These are phyloP conservation scores for Adelosebastes latens DNA, from an alignment of 2,797 vertebrate species.

Conservation along the genomic window DNA sequence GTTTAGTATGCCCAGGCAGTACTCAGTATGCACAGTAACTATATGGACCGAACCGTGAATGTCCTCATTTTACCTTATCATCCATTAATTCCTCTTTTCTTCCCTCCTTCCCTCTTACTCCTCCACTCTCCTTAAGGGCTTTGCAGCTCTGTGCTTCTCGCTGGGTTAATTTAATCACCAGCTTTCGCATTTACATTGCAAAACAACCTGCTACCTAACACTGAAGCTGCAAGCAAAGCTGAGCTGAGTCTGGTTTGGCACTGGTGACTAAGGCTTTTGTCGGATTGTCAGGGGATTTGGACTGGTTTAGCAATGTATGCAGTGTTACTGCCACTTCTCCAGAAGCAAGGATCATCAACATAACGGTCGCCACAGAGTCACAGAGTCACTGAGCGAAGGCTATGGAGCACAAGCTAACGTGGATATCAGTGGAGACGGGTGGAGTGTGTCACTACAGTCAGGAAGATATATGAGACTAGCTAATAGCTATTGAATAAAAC, in stretches of 20 bases:
- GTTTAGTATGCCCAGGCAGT: background rate
- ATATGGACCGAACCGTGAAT: background rate
- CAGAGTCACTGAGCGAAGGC: background rate
- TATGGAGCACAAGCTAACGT: background rate
- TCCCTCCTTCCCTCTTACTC: conserved; percentile 19
- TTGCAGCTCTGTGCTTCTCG: conserved; percentile 39
- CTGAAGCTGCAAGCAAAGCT: conserved; percentile 49
- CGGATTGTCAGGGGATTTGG: conserved; percentile 31
- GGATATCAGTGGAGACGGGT: background rate
- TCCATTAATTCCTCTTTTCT: conserved; percentile 8
- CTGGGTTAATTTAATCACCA: conserved; percentile 76
- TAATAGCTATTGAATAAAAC: background rate
- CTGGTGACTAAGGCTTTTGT: conserved; percentile 35
- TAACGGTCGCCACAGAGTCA: conserved; percentile 4
- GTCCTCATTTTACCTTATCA: conserved; percentile 30
- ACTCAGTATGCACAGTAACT: background rate
- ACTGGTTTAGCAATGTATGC: conserved; percentile 32
- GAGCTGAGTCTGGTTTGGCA: conserved; percentile 32
- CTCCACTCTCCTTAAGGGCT: conserved; percentile 50
- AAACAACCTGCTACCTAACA: conserved; percentile 66
- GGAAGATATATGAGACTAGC: background rate
- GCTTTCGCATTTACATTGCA: conserved; percentile 76
- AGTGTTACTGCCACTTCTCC: conserved; percentile 15
- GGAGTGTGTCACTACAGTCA: background rate
- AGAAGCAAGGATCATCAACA: background rate